Base-by-base conservation (phyloP, 2,888 invertebrate genomes). In the Gerosis bhagava region DNA sequence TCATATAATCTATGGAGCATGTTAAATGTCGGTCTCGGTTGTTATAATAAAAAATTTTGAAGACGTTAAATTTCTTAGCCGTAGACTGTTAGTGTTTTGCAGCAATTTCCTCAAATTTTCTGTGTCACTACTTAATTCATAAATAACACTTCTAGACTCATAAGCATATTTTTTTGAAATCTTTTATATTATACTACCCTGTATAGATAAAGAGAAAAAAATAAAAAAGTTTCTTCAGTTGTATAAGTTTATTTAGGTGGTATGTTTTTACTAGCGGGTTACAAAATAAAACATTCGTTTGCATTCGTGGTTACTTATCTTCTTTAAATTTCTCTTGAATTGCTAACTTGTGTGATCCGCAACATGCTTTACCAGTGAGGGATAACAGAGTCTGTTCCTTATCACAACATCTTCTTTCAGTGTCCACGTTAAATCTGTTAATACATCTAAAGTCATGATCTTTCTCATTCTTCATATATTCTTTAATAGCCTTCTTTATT, bases 241-340 rank as follows among this genome's bases (percentile, higher is more conserved):
- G 59, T 51, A 60, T 51, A 60, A 66, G 40, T 69, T 53, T 67
- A 65, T 54, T 66, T 35, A 54, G 62, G 57, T 70, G 60, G 65
- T 67, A 43, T 46, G 59, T n/a, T n/a, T n/a, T n/a, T 24, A 55
- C 57, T 55, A 53, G 49, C 67, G 77, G 82, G 81, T 86, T 87
- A 88, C 86, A 87, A 88, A 87, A 86, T 87, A 86, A 86, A 87
- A 83, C 57, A 63, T 45, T 75, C 73, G 77, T 73, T 73, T 66
- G 43, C n/a, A 42, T 40, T 39, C 25, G n/a, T n/a, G 5, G 8
- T 32, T 42, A 58, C 39, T 67, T 67, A 37, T 37, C 67, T 13
- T 75, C 63, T 51, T 74, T 74, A 47, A 43, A 81, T 54, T 84
- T 78, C 6, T 84, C 79, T 53, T 82, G 83, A 46, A 83, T 72